phyloP scores from a whole-genome alignment of 2,113 vertebrate species.

The Petrocephalus zakoni region DNA sequence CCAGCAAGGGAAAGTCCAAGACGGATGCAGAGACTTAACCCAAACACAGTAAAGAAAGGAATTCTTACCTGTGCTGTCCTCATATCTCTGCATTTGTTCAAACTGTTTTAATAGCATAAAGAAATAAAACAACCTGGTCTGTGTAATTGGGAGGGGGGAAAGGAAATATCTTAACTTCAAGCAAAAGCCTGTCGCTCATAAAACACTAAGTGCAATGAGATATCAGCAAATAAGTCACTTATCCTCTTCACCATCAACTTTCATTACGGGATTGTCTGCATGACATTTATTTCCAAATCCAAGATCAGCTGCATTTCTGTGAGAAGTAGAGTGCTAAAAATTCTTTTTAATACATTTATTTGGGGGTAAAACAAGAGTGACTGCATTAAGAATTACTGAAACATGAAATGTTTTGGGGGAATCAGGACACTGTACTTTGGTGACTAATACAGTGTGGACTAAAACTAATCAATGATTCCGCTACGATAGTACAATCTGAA shows the following conservation, averaged over 20 bases:
- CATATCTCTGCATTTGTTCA: not conserved
- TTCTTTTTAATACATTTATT: not conserved
- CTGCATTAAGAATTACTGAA: not conserved
- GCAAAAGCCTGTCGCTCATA: not conserved
- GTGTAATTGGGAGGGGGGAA: too few species aligned
- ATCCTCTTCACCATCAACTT: not conserved
- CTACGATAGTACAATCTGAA: not conserved
- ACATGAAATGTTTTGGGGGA: not conserved
- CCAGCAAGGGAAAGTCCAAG: slow-evolving; percentile 8
- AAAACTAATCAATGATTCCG: not conserved
- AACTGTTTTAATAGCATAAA: not conserved
- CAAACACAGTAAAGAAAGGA: not conserved
- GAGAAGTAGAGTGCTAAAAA: not conserved
- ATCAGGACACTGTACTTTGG: not conserved
- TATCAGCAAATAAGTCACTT: not conserved
- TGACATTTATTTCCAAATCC: not conserved
- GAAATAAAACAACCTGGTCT: not conserved
- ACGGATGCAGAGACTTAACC: not conserved
- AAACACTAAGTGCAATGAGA: not conserved
- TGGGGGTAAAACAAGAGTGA: not conserved
- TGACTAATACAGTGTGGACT: not conserved
- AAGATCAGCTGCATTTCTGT: not conserved
- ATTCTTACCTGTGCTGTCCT: not conserved
- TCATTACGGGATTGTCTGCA: not conserved
- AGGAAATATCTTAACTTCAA: not conserved